Base-by-base conservation (phyloP, 1,140 invertebrate genomes). In the Drosophila eugracilis region DNA sequence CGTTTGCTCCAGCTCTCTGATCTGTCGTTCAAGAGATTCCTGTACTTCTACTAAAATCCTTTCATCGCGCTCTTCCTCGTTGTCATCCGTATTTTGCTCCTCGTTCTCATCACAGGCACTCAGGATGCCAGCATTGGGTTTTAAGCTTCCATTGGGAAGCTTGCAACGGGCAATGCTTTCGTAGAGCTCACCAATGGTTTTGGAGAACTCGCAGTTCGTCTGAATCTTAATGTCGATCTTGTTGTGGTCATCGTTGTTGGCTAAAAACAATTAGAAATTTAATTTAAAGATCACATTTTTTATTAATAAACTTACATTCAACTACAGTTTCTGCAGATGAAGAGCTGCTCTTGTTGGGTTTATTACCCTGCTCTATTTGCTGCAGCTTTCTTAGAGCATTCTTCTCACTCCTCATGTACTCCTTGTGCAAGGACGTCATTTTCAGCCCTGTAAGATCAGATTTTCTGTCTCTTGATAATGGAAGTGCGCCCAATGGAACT, bases 21-120 rank as follows among this genome's bases (percentile, higher is more conserved):
- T 96, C 91, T 97, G 96, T 47, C 95, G 94, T 70, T 96, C 96
- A n/a, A 97, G 80, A 1, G 94, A 93, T 66, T 96, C 96, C 91
- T 97, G 96, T 79, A 97, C 96, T 48, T 96, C 95, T 66, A 95
- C 94, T 57, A 97, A 81, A 78, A 97, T 93, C 21, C 93, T 91
- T 60, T 94, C 93, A 71, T 94, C 93, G 78, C 94, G 93, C 36
- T 93, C 93, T 50, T 92, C 91, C 6, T 88, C 89, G 1, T 62
- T 78, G 26, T 90, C 80, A 10, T 83, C 84, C 3, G 54, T 55
- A 15, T 70, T 86, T 28, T 78, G 78, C 50, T 91, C 91, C 5
- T 91, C 91, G 17, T 62, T 81, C 45, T 92, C 91, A 52, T 92
- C 91, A 59, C 89, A 91, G 24, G 83, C 83, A 26, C 89, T 90